Evolutionary conservation across 1,140 invertebrate species (phyloP).

Genomic region (Trichogramma pretiosum): DNA sequence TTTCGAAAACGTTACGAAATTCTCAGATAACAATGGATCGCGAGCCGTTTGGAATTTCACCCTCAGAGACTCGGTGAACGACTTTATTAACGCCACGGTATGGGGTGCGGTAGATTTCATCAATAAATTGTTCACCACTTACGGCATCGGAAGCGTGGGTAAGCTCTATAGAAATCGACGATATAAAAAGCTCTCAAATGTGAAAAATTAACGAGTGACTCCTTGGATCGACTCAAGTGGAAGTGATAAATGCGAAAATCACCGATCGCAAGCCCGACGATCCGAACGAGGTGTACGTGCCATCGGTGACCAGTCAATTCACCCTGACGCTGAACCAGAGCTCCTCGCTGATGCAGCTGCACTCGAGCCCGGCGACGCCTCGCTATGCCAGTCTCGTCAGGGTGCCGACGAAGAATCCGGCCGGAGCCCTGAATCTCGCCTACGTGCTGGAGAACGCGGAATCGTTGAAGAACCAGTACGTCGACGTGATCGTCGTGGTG

Average conservation of each 20-base stretch:
- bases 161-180: too few species aligned
- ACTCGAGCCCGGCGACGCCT: slow-evolving; percentile 44
- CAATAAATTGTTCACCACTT: slow-evolving; percentile 47
- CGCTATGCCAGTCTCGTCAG: slow-evolving; percentile 45
- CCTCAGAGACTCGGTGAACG: slow-evolving; percentile 54
- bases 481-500: slow-evolving; percentile 41
- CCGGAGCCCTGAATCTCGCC: slow-evolving; percentile 25
- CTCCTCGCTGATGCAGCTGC: slow-evolving; percentile 46
- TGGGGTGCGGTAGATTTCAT: slow-evolving; percentile 57
- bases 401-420: slow-evolving; percentile 50
- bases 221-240: too few species aligned
- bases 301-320: slow-evolving; percentile 53
- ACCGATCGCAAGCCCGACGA: slow-evolving; percentile 45
- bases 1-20: too few species aligned
- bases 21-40: slow-evolving; percentile 33
- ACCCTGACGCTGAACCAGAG: slow-evolving; percentile 53
- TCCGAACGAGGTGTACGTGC: slow-evolving; percentile 50
- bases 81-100: slow-evolving; percentile 60
- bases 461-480: slow-evolving; percentile 33
- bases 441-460: slow-evolving; percentile 35
- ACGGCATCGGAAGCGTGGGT: slow-evolving; percentile 58
- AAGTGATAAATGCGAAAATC: slow-evolving; percentile 53
- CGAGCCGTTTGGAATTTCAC: slow-evolving; percentile 61
- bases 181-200: slow-evolving; percentile 1
- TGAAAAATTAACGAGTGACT: not conserved